Evolutionary conservation across 2,797 vertebrate species (phyloP), one percentile per base, ranked within the genome.

Genomic region (Pseudochromis fuscus): DNA sequence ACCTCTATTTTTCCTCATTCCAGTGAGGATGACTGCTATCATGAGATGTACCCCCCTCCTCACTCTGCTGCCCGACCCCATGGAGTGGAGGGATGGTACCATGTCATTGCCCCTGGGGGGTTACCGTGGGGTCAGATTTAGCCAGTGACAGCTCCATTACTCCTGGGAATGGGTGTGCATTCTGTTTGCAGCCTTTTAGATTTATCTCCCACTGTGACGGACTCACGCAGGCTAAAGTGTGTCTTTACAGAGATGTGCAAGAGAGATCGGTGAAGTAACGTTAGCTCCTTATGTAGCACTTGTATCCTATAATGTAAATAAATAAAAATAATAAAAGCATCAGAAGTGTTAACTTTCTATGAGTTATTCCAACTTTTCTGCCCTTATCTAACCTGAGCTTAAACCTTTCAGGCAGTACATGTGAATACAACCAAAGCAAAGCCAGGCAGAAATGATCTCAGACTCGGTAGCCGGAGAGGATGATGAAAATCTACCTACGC

Each of bases 111-210:
- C 69, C 72, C 63, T 7, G 7, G 80, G 72, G 85, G 87, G 77
- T 88, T 77, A 85, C 77, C 18, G 5, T 44, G 21, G 87, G 89
- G 90, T 91, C 85, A 88, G 77, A 84, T 71, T 85, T 81, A 52
- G 61, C 83, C 79, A 44, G 37, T 88, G 88, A 91, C 90, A 90
- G 88, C 87, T 85, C 86, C 83, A 90, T 93, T 88, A 89, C 85
- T 89, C 87, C 56, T 63, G 52, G 76, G 81, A 87, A 86, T 81
- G 64, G 66, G 58, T 67, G 77, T 75, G 66, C 69, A 83, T 82
- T 86, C 69, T 73, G 85, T 85, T 87, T 81, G 83, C 38, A 11
- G 55, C 59, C 66, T 58, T 51, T 79, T 33, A 83, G 79, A 84
- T 76, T 79, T 46, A 87, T 87, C 74, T 76, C 81, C 70, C 12